phyloP scores from a whole-genome alignment of 2,113 vertebrate genomes.

The Montifringilla adamsi region DNA sequence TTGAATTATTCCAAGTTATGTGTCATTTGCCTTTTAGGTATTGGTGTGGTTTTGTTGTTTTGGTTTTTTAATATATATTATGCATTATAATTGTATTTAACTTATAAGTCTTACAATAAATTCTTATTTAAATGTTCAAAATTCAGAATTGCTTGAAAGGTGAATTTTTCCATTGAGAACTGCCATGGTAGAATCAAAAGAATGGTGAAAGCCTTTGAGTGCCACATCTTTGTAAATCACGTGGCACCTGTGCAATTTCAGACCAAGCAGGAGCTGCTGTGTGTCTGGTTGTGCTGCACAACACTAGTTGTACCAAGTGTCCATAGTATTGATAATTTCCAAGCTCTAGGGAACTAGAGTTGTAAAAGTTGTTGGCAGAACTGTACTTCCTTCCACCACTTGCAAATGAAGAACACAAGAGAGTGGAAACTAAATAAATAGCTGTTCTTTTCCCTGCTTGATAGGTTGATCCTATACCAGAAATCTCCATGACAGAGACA shows the following conservation, averaged over 20 bases:
- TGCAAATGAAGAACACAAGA: neutral
- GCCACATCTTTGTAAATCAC: neutral
- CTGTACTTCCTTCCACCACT: neutral
- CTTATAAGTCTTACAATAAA: neutral
- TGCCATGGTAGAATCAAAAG: neutral
- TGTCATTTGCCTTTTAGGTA: neutral
- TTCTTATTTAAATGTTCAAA: neutral
- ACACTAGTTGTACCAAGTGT: neutral
- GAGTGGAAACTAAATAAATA: slow-evolving; percentile 15
- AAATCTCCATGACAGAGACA: neutral
- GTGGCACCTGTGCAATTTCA: neutral
- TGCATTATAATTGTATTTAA: neutral
- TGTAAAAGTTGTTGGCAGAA: neutral
- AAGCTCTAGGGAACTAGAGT: neutral
- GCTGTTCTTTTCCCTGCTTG: neutral
- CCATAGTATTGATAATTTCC: neutral
- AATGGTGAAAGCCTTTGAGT: neutral
- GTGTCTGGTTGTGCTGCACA: neutral
- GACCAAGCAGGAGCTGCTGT: neutral
- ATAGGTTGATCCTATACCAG: neutral
- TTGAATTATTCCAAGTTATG: neutral
- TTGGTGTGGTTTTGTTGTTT: neutral
- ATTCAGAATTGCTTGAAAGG: neutral
- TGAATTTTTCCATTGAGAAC: neutral
- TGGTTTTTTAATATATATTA: neutral